Evolutionary conservation across 2,797 vertebrate genomes (phyloP).

Genomic region (Eospalax fontanierii): DNA sequence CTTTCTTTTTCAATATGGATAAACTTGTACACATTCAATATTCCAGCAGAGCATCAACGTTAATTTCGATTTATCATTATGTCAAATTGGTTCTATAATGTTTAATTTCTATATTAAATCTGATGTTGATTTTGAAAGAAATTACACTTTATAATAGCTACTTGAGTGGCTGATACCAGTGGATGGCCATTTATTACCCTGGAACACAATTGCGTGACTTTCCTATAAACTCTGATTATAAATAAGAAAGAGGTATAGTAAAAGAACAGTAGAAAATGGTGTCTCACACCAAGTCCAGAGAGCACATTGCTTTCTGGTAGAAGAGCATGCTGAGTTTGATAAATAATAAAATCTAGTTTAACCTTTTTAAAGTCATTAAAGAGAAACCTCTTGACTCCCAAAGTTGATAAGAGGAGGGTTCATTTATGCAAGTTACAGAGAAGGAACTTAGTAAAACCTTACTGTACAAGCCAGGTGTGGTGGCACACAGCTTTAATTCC

Average conservation of each 20-base stretch:
- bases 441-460: background rate
- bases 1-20: background rate
- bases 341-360: constrained; percentile 34
- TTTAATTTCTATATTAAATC: constrained; percentile 63
- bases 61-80: constrained; percentile 62
- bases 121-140: constrained; percentile 68
- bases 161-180: constrained; percentile 10
- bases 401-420: background rate
- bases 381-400: background rate
- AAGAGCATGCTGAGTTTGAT: background rate
- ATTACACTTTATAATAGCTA: constrained; percentile 52
- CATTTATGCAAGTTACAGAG: background rate
- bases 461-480: background rate
- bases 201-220: constrained; percentile 24
- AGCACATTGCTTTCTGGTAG: background rate
- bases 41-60: constrained; percentile 37
- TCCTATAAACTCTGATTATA: constrained; percentile 4
- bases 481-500: no score
- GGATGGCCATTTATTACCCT: background rate
- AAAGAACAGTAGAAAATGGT: background rate
- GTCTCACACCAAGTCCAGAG: background rate
- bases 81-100: constrained; percentile 64
- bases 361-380: background rate
- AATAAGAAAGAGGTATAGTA: background rate
- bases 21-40: background rate